A percentile compares a stretch with the other conserved stretches of the same genome.
Evolutionary conservation across 1,140 invertebrate species (phyloP).

Genomic region (Galleria mellonella): DNA sequence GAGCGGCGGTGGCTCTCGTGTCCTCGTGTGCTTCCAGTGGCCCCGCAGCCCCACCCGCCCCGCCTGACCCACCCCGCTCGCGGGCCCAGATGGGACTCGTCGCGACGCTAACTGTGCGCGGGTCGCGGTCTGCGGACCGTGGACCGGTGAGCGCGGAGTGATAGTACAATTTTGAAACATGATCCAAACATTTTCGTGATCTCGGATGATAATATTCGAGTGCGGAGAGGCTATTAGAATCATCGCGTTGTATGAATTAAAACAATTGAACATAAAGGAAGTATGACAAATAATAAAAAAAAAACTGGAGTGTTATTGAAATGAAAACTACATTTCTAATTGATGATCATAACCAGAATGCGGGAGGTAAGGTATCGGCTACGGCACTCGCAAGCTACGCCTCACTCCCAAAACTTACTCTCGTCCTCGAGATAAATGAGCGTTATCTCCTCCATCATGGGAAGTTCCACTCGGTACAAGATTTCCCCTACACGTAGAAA

Average conservation of each 20-base stretch:
- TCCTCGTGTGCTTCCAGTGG: constrained; percentile 63
- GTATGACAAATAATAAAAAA: constrained; percentile 45
- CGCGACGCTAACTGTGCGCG: not conserved
- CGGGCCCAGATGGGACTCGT: not conserved
- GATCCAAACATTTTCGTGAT: constrained; percentile 37
- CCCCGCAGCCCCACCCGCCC: constrained; percentile 32
- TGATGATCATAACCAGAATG: constrained; percentile 76
- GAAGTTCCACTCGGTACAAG: constrained; percentile 91
- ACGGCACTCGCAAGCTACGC: constrained; percentile 76
- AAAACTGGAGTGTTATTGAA: constrained; percentile 73
- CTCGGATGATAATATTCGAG: constrained; percentile 48
- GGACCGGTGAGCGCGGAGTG: constrained; percentile 17
- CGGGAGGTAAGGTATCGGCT: constrained; percentile 74
- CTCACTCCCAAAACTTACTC: constrained; percentile 76
- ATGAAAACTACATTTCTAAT: constrained; percentile 75
- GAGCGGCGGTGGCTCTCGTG: constrained; percentile 39
- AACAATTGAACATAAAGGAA: constrained; percentile 51
- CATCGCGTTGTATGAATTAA: constrained; percentile 62
- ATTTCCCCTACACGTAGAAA: constrained; percentile 87
- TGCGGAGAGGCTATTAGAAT: constrained; percentile 61
- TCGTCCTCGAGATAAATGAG: constrained; percentile 90
- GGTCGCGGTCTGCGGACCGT: too few relatives aligned
- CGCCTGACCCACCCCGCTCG: not conserved
- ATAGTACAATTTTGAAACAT: constrained; percentile 17
- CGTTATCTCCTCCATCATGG: constrained; percentile 92